phyloP scores from a whole-genome alignment of 2,113 vertebrate species.

The Perccottus glenii region DNA sequence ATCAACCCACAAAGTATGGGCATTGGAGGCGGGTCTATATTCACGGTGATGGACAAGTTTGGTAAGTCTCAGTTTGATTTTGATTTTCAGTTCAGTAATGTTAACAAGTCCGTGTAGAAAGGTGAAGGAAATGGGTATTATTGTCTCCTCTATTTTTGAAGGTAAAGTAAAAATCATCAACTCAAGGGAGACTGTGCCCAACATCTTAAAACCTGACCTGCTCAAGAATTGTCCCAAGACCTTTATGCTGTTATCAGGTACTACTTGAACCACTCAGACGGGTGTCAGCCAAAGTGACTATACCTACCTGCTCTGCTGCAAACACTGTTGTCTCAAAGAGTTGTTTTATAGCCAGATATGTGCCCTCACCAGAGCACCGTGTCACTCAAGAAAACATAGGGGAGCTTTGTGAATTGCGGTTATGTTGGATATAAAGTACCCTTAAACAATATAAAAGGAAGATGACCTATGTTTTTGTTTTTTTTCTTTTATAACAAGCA shows the following conservation, averaged over 20 bases:
- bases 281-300: too few species aligned
- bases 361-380: too few species aligned
- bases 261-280: background rate
- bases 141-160: constrained; percentile 53
- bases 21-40: constrained; percentile 89
- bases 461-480: too few species aligned
- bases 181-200: constrained; percentile 85
- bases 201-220: constrained; percentile 26
- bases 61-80: constrained; percentile 71
- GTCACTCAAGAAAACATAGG: too few species aligned
- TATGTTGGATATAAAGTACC: too few species aligned
- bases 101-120: background rate
- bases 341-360: too few species aligned
- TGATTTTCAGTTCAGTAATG: background rate
- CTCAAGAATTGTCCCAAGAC: constrained; percentile 59
- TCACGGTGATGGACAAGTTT: constrained; percentile 87
- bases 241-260: constrained; percentile 42
- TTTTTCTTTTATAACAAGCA: too few species aligned
- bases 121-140: background rate
- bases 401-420: too few species aligned
- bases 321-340: too few species aligned
- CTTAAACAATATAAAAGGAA: too few species aligned
- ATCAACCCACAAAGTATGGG: constrained; percentile 93
- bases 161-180: constrained; percentile 87
- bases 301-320: too few species aligned